Evolutionary conservation across 2,113 vertebrate genomes (phyloP), one percentile per base, ranked within the genome.

Genomic region (Lophochroa leadbeateri): DNA sequence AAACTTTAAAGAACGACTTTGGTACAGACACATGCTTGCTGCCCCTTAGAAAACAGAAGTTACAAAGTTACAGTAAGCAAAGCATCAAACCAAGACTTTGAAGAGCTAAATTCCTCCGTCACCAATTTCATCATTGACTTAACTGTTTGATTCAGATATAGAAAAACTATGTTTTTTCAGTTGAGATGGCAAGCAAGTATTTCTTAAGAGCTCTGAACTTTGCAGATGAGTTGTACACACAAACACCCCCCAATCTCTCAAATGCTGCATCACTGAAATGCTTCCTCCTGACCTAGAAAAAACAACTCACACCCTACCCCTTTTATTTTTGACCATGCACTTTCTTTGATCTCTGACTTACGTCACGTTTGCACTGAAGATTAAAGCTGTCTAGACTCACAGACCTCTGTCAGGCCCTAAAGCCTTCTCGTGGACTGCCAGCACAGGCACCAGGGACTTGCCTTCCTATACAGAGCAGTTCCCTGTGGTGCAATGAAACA

Each of bases 401-500:
- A 78, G 86, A 82, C 43, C 86, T 63, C 76, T 67, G 43, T 31
- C 65, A 82, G 60, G 60, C 47, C 53, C 31, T 44, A 53, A 39
- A 16, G 29, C 31, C 53, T 72, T 17, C 75, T 25, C 18, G 8
- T 10, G 37, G 52, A 9, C 24, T 31, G 58, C 58, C 70, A 82
- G 86, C 41, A 68, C 58, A 41, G 81, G 28, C 76, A 28, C 52
- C 41, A 0, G 3, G 58, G 46, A 55, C 76, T 33, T 44, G 58
- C 46, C 41, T 63, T 4, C 29, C 35, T 20, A 17, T 24, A 18
- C 28, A 10, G 4, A 53, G 55, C 1, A 0, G 20, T 4, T 70
- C 84, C 68, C 46, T 7, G 16, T 15, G 50, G 46, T 70, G 53
- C 4, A 1, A 13, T 9, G 1, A 67, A 50, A 35, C 0, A 1